phyloP scores from a whole-genome alignment of 2,797 vertebrate genomes.

The Brachymystax lenok region DNA sequence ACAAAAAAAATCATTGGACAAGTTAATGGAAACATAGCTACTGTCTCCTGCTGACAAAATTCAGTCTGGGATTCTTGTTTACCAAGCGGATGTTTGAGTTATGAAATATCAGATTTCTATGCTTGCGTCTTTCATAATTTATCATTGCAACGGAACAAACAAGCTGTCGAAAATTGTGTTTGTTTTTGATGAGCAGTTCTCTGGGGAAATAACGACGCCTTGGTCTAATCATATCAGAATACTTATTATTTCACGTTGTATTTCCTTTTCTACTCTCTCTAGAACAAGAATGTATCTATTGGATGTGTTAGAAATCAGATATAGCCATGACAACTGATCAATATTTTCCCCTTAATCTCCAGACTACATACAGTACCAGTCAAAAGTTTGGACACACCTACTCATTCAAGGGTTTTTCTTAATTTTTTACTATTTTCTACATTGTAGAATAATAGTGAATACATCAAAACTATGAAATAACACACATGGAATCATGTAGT shows the following conservation, averaged over 20 bases:
- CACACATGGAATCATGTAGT: no score
- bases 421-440: no score
- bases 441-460: no score
- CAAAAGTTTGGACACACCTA: no score
- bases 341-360: constrained; percentile 17
- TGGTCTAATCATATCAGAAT: not conserved
- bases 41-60: constrained; percentile 12
- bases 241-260: not conserved
- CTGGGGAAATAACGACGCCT: not conserved
- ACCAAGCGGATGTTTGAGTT: constrained; percentile 16
- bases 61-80: constrained; percentile 2
- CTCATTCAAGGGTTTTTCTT: no score
- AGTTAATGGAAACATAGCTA: no score
- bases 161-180: not conserved
- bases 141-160: constrained; percentile 10
- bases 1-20: no score
- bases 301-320: not conserved
- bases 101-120: constrained; percentile 10
- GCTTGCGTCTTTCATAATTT: constrained; percentile 9
- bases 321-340: constrained; percentile 6
- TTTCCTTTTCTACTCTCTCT: not conserved
- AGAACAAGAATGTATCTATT: not conserved
- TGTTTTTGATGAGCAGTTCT: not conserved
- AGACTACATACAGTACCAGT: no score
- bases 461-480: no score